Percentiles rank a stretch among this genome's conserved stretches.
phyloP scores from a whole-genome alignment of 2,888 invertebrate genomes.

The Eumerus sabulonum region DNA sequence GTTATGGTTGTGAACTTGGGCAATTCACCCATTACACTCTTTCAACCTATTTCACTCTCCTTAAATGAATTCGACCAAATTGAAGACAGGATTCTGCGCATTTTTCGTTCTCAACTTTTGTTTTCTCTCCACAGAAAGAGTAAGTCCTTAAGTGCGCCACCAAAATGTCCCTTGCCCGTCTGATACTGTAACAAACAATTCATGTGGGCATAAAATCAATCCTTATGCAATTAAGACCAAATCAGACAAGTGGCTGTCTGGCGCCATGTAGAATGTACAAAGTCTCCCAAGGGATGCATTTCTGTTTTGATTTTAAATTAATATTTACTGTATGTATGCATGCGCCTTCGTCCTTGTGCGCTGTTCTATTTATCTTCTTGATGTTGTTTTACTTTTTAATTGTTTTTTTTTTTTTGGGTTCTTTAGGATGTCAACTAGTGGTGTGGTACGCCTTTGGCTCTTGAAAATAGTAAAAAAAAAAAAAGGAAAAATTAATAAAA shows the following conservation, averaged over 20 bases:
- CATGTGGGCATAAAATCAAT: slow-evolving; percentile 67
- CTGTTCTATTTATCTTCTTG: no score
- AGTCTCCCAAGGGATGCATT: slow-evolving; percentile 46
- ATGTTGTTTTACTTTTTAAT: no score
- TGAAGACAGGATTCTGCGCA: slow-evolving; percentile 34
- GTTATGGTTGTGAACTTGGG: no score
- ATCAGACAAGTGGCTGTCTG: slow-evolving; percentile 69
- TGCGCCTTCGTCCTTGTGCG: not conserved
- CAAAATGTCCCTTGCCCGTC: slow-evolving; percentile 39
- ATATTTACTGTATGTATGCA: slow-evolving; percentile 17
- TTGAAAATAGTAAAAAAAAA: not conserved
- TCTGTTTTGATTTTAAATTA: slow-evolving; percentile 26
- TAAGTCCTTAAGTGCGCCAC: slow-evolving; percentile 30
- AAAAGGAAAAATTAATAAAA: not conserved
- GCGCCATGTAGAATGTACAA: slow-evolving; percentile 63
- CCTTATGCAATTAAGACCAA: slow-evolving; percentile 67
- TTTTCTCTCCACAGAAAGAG: slow-evolving; percentile 7
- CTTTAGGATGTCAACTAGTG: not conserved
- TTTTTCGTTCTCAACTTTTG: not conserved
- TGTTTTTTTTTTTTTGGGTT: not conserved
- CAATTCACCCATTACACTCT: no score
- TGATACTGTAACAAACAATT: slow-evolving; percentile 41
- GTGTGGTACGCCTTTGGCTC: slow-evolving; percentile 11
- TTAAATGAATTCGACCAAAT: slow-evolving; percentile 41
- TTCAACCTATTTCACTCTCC: not conserved